Evolutionary conservation across 2,888 invertebrate species (phyloP).

Genomic region (Hirtodrosophila duncani): DNA sequence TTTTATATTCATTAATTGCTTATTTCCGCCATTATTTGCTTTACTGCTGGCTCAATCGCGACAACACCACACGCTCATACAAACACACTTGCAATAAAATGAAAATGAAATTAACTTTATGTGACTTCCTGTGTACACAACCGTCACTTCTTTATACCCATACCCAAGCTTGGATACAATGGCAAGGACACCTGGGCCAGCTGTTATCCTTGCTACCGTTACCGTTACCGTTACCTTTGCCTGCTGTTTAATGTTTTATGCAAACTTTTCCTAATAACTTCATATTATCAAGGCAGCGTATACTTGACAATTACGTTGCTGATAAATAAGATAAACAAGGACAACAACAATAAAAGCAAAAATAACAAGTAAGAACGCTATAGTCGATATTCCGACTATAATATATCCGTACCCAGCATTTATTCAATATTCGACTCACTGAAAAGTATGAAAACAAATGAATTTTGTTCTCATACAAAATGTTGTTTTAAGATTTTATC

Average conservation of each 20-base stretch:
- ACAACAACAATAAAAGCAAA: conserved; percentile 28
- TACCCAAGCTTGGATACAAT: too few species aligned
- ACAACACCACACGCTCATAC: conserved; percentile 33
- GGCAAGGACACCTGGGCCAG: not conserved
- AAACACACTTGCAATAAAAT: conserved; percentile 46
- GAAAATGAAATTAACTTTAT: conserved; percentile 50
- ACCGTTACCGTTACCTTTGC: not conserved
- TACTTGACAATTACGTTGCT: conserved; percentile 49
- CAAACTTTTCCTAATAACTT: conserved; percentile 40
- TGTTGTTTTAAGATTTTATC: too few species aligned
- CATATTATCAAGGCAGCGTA: conserved; percentile 26
- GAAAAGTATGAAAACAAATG: conserved; percentile 25
- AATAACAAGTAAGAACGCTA: not conserved
- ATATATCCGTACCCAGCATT: too few species aligned
- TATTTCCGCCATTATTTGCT: conserved; percentile 20
- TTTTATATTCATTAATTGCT: too few species aligned
- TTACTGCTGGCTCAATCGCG: too few species aligned
- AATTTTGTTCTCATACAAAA: too few species aligned
- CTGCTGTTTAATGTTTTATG: conserved; percentile 27
- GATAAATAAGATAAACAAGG: too few species aligned
- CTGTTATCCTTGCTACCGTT: not conserved
- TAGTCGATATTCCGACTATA: too few species aligned
- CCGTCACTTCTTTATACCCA: too few species aligned
- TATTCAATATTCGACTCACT: too few species aligned
- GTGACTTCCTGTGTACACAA: conserved; percentile 13